A percentile compares a stretch with the other conserved stretches of the same genome.
These are phyloP conservation scores for Tapirus terrestris DNA, from an alignment of 2,113 vertebrate genomes.

Conservation along the genomic window DNA sequence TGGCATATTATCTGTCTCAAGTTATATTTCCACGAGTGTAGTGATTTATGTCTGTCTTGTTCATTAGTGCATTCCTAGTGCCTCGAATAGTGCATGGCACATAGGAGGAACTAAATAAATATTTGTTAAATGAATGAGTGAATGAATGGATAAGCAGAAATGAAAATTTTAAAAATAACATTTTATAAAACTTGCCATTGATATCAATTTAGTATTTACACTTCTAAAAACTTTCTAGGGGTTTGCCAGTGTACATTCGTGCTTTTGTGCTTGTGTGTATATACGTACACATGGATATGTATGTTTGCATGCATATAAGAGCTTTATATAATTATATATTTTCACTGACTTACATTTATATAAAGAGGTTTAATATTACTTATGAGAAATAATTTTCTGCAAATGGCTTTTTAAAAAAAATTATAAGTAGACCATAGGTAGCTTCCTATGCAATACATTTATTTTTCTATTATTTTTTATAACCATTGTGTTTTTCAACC, in stretches of 20 bases:
- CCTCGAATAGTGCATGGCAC: neutral
- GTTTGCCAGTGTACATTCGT: neutral
- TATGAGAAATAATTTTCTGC: neutral
- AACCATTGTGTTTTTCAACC: neutral
- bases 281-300: neutral
- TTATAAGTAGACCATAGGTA: neutral
- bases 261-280: neutral
- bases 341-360: neutral
- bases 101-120: neutral
- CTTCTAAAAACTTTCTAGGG: neutral
- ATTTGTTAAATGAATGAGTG: neutral
- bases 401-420: neutral
- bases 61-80: neutral
- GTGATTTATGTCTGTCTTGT: neutral
- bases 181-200: neutral
- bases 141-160: neutral
- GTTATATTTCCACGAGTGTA: neutral
- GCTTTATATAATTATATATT: neutral
- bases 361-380: neutral
- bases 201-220: neutral
- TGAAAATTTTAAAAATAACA: neutral
- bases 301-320: neutral
- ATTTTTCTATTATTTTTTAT: neutral
- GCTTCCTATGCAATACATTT: neutral
- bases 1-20: neutral